Evolutionary conservation across 2,113 vertebrate species (phyloP), one percentile per base, ranked within the genome.

Genomic region (Tupaia tana): DNA sequence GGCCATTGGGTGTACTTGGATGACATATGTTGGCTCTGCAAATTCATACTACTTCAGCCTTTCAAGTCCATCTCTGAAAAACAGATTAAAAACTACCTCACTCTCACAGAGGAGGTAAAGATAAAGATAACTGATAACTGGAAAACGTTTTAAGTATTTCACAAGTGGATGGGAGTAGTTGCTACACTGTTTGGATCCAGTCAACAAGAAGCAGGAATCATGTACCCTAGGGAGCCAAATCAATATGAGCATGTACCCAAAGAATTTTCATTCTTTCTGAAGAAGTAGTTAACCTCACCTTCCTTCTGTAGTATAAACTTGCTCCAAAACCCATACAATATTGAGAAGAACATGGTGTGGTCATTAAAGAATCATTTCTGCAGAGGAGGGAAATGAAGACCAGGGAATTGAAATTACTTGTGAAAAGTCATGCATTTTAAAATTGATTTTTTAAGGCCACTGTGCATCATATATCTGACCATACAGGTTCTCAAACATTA

Each of bases 81-180:
- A 31, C 6, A 90, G n/a, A 75, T 69, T 29, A 71, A 80, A 25
- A 78, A 11, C 54, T 91, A 6, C 14, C 10, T 64, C 7, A 10
- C 9, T 84, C 71, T 86, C 34, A 91, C 34, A 86, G 43, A 85
- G 15, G 58, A 94, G 63, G 9, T 54, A 9, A 63, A 73, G 52
- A 61, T 43, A 64, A 95, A 95, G 27, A 70, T 24, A 43, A 81
- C 7, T 58, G 4, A 52, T 79, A 15, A 7, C 19, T 81, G 54
- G 18, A 79, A 96, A 92, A 66, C 24, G 12, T 19, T 86, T 31
- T 79, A 43, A 93, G 2, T 67, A 58, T 79, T 92, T 90, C 54
- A 80, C 73, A 75, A 96, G 27, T 16, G 31, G 18, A 29, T 83
- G 63, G 19, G 12, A 84, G 14, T 25, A 59, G 63, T 66, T 70